Base-by-base conservation (phyloP, 1,140 invertebrate species). In the Drosophila ogumai region DNA sequence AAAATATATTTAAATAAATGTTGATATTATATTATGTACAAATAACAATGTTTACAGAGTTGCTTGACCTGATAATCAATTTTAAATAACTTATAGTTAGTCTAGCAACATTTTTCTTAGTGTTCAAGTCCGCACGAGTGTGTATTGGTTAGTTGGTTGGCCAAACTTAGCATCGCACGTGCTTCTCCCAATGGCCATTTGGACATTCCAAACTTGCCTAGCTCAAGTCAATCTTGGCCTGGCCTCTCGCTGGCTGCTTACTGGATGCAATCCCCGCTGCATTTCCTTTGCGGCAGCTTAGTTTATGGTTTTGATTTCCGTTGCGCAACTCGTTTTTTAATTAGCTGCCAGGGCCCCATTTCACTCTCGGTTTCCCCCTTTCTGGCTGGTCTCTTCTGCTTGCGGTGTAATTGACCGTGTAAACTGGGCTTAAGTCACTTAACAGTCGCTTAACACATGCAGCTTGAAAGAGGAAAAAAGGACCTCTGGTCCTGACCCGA, bases 361-460 rank as follows among this genome's bases (percentile, higher is more conserved):
- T 41, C 58, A 47, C 38, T 59, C 54, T 52, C 46, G n/a, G 38
- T 6, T 61, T 54, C 22, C 32, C 44, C 13, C 15, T 38, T 50
- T 15, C 31, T 49, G 46, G 12, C 17, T 28, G 36, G 19, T 34
- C 64, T 58, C 44, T 59, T 19, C 32, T 63, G 38, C 38, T 44
- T 28, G 22, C n/a, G 25, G 69, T 71, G 75, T 82, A 87, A 82
- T 82, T 84, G 80, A 68, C 59, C 67, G 52, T 88, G 84, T 82
- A 82, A 82, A 81, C 65, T 60, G 76, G 72, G 57, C 50, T 77
- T 84, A 72, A 88, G 67, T 84, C 82, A 79, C 72, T 87, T 84
- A 90, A 80, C 84, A 88, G 80, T 72, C 82, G 81, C 68, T 88
- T 88, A 90, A 81, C 85, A 78, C 65, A 72, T 79, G 75, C 73